Percentiles rank a stretch among this genome's conserved stretches.
phyloP scores from a whole-genome alignment of 2,888 invertebrate species.

The Chalcosyrphus nemorum region DNA sequence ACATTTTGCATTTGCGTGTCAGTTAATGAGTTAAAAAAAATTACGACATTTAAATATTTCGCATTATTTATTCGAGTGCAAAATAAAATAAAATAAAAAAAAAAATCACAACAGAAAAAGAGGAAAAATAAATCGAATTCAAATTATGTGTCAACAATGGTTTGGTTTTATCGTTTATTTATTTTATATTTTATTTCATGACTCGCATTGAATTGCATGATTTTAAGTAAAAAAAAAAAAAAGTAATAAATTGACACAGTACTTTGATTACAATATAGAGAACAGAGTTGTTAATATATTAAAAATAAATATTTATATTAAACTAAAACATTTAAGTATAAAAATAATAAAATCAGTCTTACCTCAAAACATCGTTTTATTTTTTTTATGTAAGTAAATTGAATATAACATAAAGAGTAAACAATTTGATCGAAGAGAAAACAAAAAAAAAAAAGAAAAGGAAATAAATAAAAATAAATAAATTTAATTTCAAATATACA shows the following conservation, averaged over 20 bases:
- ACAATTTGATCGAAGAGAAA: constrained; percentile 60
- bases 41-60: constrained; percentile 60
- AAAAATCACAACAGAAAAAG: constrained; percentile 63
- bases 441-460: constrained; percentile 37
- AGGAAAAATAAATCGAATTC: constrained; percentile 59
- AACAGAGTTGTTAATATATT: constrained; percentile 63
- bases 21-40: constrained; percentile 61
- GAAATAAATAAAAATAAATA: constrained; percentile 63
- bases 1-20: constrained; percentile 64
- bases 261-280: constrained; percentile 69
- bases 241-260: constrained; percentile 60
- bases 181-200: constrained; percentile 70
- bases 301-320: constrained; percentile 61
- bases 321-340: constrained; percentile 71
- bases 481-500: constrained; percentile 67
- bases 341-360: constrained; percentile 74
- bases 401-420: constrained; percentile 63
- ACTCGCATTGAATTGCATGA: constrained; percentile 49
- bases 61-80: constrained; percentile 63
- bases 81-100: constrained; percentile 37
- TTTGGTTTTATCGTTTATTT: constrained; percentile 7
- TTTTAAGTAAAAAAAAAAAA: constrained; percentile 24
- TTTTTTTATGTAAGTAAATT: constrained; percentile 63
- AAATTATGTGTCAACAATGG: constrained; percentile 63
- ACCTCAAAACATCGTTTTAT: constrained; percentile 74